Conservation (phyloP, 2,888 invertebrate species). For the Drosophila emarginata region DNA sequence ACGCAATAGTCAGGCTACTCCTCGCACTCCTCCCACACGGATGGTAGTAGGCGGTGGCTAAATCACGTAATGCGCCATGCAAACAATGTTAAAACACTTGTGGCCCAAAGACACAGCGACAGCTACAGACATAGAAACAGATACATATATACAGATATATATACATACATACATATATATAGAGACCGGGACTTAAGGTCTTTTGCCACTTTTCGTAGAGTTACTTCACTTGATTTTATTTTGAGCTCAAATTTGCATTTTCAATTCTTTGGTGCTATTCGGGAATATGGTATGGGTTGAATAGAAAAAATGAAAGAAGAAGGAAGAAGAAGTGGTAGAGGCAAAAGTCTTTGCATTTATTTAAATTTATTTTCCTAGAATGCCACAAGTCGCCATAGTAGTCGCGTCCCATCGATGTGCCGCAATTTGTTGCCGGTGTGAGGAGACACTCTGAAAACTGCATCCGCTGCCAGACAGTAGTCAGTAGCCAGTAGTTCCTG, state of each 20-base stretch:
- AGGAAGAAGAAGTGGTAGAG: conserved; percentile 11
- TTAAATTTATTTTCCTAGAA: conserved; percentile 78
- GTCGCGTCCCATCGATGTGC: conserved; percentile 63
- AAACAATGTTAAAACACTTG: conserved; percentile 77
- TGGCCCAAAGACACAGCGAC: conserved; percentile 37
- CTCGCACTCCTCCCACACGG: not conserved
- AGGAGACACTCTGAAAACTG: conserved; percentile 27
- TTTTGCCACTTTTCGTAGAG: conserved; percentile 19
- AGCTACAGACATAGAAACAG: not conserved
- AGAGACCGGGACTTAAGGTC: not conserved
- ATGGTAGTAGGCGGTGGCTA: conserved; percentile 54
- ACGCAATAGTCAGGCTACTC: conserved; percentile 18
- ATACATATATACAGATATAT: too few relatives aligned
- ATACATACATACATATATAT: not conserved
- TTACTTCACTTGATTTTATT: conserved; percentile 53
- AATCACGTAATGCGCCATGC: conserved; percentile 77
- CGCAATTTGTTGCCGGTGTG: conserved; percentile 66
- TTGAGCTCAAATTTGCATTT: conserved; percentile 67
- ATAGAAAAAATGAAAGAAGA: not conserved
- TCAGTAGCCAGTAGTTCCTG: conserved; percentile 34
- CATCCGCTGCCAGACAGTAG: conserved; percentile 43
- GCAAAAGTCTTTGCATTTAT: conserved; percentile 58
- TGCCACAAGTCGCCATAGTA: conserved; percentile 68
- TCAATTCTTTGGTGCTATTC: conserved; percentile 35
- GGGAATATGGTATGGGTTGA: not conserved